These are phyloP conservation scores for Dendropsophus ebraccatus DNA, from an alignment of 2,113 vertebrate genomes.

Conservation along the genomic window DNA sequence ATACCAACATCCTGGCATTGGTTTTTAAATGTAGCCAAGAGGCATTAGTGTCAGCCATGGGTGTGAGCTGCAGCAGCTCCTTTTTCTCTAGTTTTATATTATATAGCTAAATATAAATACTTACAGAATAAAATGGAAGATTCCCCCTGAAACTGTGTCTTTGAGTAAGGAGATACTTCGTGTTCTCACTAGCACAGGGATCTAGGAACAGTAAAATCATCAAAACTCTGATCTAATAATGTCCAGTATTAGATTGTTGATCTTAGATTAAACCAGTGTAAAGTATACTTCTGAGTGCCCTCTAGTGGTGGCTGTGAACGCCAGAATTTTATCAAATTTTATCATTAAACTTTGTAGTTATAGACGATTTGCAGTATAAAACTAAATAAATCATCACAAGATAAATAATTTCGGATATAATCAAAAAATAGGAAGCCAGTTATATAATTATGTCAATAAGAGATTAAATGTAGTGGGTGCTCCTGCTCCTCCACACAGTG, in stretches of 20 bases:
- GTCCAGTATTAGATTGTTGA: not conserved
- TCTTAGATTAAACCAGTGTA: not conserved
- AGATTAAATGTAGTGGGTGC: no score
- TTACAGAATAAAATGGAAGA: constrained; percentile 94
- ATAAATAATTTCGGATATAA: not conserved
- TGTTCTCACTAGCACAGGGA: constrained; percentile 33
- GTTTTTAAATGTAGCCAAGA: no score
- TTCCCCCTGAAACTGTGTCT: constrained; percentile 85
- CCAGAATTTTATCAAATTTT: not conserved
- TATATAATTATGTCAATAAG: no score
- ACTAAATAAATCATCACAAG: not conserved
- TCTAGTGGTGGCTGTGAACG: not conserved
- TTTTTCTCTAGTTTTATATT: no score
- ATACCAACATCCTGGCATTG: no score
- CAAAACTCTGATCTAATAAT: not conserved
- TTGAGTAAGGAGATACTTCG: constrained; percentile 30
- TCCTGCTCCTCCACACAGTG: no score
- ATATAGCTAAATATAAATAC: constrained; percentile 57
- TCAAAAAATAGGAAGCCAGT: not conserved
- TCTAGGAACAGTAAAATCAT: constrained; percentile 16
- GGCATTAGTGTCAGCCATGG: no score
- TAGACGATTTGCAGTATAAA: not conserved
- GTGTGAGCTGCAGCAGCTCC: no score
- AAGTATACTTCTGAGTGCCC: not conserved
- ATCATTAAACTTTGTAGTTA: not conserved